Evolutionary conservation across 2,888 invertebrate genomes (phyloP).

Genomic region (Drosophila greeni): DNA sequence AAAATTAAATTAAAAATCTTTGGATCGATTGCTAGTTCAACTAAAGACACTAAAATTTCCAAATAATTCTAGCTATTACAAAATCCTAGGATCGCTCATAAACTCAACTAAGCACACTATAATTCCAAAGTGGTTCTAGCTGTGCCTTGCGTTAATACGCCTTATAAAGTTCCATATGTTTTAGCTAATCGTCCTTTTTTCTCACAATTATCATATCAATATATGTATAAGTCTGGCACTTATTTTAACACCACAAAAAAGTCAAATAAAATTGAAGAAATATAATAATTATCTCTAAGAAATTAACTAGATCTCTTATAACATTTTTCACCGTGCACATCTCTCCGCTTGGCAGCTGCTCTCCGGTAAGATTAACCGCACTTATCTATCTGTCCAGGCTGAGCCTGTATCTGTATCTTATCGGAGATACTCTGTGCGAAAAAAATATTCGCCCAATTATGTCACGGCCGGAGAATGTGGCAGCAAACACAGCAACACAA

Average conservation of each 20-base stretch:
- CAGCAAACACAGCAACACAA: constrained; percentile 21
- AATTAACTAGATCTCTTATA: not conserved
- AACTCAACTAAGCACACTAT: too few relatives aligned
- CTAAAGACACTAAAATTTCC: too few relatives aligned
- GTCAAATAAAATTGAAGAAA: not conserved
- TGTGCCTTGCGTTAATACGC: too few relatives aligned
- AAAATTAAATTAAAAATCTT: too few relatives aligned
- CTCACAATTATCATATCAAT: too few relatives aligned
- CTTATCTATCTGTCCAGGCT: constrained; percentile 46
- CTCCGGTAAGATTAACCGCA: constrained; percentile 50
- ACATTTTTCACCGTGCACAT: constrained; percentile 16
- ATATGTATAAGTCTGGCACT: too few relatives aligned
- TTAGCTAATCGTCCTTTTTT: too few relatives aligned
- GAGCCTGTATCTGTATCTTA: constrained; percentile 46
- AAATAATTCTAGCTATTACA: too few relatives aligned
- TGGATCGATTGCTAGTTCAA: too few relatives aligned
- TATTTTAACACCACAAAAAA: not conserved
- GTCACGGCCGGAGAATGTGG: constrained; percentile 58
- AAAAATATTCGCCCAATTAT: constrained; percentile 59
- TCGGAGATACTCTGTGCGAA: constrained; percentile 47
- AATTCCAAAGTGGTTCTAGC: too few relatives aligned
- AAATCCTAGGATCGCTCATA: too few relatives aligned
- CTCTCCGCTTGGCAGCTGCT: constrained; percentile 48
- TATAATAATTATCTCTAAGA: not conserved
- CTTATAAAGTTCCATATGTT: too few relatives aligned